Evolutionary conservation across 2,797 vertebrate genomes (phyloP).

Genomic region (Bradypus variegatus): DNA sequence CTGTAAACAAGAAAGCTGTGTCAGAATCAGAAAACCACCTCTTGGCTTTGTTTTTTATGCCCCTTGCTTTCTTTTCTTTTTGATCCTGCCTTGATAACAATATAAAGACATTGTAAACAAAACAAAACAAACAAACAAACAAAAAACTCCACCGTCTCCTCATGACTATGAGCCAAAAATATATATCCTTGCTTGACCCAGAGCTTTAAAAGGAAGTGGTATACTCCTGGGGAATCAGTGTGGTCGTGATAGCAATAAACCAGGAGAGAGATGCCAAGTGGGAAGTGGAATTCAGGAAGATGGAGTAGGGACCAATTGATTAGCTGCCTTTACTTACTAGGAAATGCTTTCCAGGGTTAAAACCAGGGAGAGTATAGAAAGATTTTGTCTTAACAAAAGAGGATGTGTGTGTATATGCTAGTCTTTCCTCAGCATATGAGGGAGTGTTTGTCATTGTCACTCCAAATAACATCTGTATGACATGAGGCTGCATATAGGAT

Average conservation of each 20-base stretch:
- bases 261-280: neutral
- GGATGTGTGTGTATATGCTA: neutral
- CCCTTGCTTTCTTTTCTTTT: slow-evolving; percentile 12
- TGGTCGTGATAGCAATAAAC: neutral
- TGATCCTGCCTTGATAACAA: neutral
- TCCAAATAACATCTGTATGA: neutral
- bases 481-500: neutral
- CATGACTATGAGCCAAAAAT: neutral
- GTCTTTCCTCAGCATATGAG: neutral
- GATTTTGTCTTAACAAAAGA: slow-evolving; percentile 22
- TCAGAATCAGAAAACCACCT: neutral
- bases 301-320: neutral
- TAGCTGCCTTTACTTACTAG: neutral
- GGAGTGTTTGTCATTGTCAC: neutral
- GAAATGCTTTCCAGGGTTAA: slow-evolving; percentile 11
- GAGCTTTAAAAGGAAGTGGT: slow-evolving; percentile 12
- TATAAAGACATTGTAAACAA: slow-evolving; percentile 14
- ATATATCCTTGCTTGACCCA: neutral
- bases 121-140: no score
- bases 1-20: neutral
- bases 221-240: neutral
- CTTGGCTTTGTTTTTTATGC: slow-evolving; percentile 16
- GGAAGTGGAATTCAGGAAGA: neutral
- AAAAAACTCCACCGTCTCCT: neutral
- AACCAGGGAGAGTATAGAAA: neutral